phyloP scores from a whole-genome alignment of 2,888 invertebrate species.

The Thymelicus acteon region DNA sequence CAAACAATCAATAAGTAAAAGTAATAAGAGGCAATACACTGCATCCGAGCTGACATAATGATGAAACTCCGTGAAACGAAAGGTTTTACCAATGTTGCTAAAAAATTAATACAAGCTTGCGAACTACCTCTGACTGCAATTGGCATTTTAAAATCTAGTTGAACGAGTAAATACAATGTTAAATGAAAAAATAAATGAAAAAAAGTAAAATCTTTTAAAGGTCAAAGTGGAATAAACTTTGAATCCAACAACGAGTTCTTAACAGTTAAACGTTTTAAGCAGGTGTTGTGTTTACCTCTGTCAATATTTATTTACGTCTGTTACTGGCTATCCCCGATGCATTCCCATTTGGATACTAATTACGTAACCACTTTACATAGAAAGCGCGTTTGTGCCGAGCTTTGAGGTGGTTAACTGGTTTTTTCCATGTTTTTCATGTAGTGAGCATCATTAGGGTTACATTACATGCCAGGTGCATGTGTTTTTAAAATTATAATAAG shows the following conservation, averaged over 20 bases:
- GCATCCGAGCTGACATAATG: too few relatives aligned
- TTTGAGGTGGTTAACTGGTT: conserved; percentile 9
- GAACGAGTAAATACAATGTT: too few relatives aligned
- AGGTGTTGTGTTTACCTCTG: conserved; percentile 47
- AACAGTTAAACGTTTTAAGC: conserved; percentile 52
- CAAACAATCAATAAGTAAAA: too few relatives aligned
- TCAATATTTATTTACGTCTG: conserved; percentile 45
- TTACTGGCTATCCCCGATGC: conserved; percentile 27
- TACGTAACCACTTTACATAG: conserved; percentile 35
- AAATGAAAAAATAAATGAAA: too few relatives aligned
- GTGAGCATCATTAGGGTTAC: neutral
- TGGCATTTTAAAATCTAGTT: too few relatives aligned
- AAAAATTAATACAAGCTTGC: too few relatives aligned
- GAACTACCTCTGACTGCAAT: too few relatives aligned
- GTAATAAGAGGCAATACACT: too few relatives aligned
- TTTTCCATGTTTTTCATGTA: neutral
- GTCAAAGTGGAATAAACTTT: conserved; percentile 36
- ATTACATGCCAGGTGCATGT: neutral
- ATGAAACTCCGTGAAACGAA: too few relatives aligned
- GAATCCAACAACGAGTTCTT: conserved; percentile 45
- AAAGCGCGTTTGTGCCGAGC: conserved; percentile 5
- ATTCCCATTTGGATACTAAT: conserved; percentile 35
- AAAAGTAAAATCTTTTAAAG: neutral
- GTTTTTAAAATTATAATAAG: too few relatives aligned
- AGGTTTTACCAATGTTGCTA: too few relatives aligned